These are phyloP conservation scores for Cryptophagus acutangulus DNA, from an alignment of 2,888 invertebrate genomes.

Conservation along the genomic window DNA sequence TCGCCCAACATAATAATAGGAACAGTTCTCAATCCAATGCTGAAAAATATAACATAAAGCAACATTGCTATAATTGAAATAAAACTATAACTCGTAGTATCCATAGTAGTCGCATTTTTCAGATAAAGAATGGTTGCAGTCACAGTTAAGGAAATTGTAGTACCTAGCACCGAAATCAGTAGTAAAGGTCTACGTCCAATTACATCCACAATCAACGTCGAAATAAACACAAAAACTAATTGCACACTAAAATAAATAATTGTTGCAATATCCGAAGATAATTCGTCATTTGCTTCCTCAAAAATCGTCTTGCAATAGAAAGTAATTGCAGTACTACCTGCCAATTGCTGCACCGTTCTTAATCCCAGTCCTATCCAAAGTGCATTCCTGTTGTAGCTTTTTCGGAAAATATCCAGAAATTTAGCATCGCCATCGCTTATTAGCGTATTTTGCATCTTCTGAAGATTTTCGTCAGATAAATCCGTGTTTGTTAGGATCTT, in stretches of 20 bases:
- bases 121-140: slow-evolving; percentile 49
- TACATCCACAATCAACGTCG: slow-evolving; percentile 56
- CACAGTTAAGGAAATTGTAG: slow-evolving; percentile 43
- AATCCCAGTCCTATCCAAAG: slow-evolving; percentile 60
- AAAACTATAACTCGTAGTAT: slow-evolving; percentile 43
- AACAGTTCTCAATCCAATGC: slow-evolving; percentile 51
- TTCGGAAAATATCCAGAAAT: slow-evolving; percentile 53
- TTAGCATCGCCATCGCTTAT: slow-evolving; percentile 49
- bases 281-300: slow-evolving; percentile 41
- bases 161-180: slow-evolving; percentile 49
- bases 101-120: slow-evolving; percentile 42
- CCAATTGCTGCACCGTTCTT: slow-evolving; percentile 52
- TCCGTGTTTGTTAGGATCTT: slow-evolving; percentile 48
- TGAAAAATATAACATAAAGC: slow-evolving; percentile 49
- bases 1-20: slow-evolving; percentile 53
- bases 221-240: slow-evolving; percentile 54
- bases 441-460: slow-evolving; percentile 37
- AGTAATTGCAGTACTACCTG: slow-evolving; percentile 59
- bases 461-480: slow-evolving; percentile 49
- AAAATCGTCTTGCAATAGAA: slow-evolving; percentile 56
- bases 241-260: slow-evolving; percentile 49
- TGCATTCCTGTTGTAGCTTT: slow-evolving; percentile 58
- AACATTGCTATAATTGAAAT: slow-evolving; percentile 49
- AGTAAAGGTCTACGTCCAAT: slow-evolving; percentile 54
- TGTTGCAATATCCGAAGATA: slow-evolving; percentile 42